These are phyloP conservation scores for Peribatodes rhomboidaria DNA, from an alignment of 2,888 invertebrate genomes.

Conservation along the genomic window DNA sequence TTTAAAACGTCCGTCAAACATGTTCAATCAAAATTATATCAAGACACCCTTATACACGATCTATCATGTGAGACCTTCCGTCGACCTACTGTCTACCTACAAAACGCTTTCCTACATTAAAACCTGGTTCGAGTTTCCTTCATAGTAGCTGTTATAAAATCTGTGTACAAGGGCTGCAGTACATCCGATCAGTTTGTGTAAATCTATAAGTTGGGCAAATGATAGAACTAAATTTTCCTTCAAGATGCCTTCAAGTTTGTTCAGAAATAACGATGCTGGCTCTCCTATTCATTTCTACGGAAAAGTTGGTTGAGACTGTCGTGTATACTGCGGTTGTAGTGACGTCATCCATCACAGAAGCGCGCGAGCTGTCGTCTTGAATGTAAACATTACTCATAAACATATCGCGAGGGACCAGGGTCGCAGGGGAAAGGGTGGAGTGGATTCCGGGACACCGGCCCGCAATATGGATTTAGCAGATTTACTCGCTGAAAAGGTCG, in stretches of 20 bases:
- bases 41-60: constrained; percentile 10
- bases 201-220: not conserved
- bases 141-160: not conserved
- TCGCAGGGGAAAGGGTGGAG: constrained; percentile 29
- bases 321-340: not conserved
- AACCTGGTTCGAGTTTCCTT: constrained; percentile 6
- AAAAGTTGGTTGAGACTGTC: not conserved
- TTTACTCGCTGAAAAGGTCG: constrained; percentile 31
- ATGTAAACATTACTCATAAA: constrained; percentile 59
- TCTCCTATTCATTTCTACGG: not conserved
- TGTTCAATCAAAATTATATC: constrained; percentile 18
- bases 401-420: constrained; percentile 53
- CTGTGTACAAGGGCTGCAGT: not conserved
- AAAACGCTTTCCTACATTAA: constrained; percentile 21
- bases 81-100: constrained; percentile 10
- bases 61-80: constrained; percentile 17
- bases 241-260: not conserved
- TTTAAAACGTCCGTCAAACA: constrained; percentile 6
- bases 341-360: constrained; percentile 39
- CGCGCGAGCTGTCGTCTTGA: constrained; percentile 29
- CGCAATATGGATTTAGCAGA: constrained; percentile 33
- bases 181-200: not conserved
- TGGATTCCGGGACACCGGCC: constrained; percentile 22
- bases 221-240: not conserved
- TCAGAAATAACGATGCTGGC: not conserved